These are phyloP conservation scores for Gila orcuttii DNA, from an alignment of 2,113 vertebrate species.

Conservation along the genomic window DNA sequence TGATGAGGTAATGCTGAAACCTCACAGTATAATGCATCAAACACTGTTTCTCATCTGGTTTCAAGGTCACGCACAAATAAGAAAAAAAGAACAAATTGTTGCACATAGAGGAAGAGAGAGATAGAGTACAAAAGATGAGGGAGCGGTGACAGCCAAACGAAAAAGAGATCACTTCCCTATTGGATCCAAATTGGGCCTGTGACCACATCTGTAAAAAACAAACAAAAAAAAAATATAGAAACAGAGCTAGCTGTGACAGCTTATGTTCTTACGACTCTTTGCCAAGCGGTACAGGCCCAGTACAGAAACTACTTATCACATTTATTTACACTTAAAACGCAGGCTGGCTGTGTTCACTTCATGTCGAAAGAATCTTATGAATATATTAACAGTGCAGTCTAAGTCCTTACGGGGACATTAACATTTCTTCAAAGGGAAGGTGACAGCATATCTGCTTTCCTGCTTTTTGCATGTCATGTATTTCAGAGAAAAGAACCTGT, in stretches of 20 bases:
- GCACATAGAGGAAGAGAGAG: slow-evolving; percentile 37
- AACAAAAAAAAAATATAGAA: slow-evolving; percentile 30
- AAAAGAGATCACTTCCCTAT: slow-evolving; percentile 65
- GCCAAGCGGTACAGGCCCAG: slow-evolving; percentile 47
- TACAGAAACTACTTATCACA: slow-evolving; percentile 50
- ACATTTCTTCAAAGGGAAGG: slow-evolving; percentile 7
- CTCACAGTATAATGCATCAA: slow-evolving; percentile 33
- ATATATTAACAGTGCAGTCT: neutral
- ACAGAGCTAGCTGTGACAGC: slow-evolving; percentile 53
- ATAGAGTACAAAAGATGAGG: slow-evolving; percentile 41
- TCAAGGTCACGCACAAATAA: slow-evolving; percentile 42
- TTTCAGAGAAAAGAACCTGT: slow-evolving; percentile 7
- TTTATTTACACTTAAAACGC: slow-evolving; percentile 9
- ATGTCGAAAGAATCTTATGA: slow-evolving; percentile 16
- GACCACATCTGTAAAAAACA: slow-evolving; percentile 62
- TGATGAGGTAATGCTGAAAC: slow-evolving; percentile 21
- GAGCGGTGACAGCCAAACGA: slow-evolving; percentile 57
- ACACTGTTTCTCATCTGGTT: slow-evolving; percentile 15
- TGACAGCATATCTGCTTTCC: slow-evolving; percentile 9
- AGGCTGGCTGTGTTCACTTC: slow-evolving; percentile 49
- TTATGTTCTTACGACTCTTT: slow-evolving; percentile 56
- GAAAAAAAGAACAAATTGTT: slow-evolving; percentile 40
- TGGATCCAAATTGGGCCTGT: slow-evolving; percentile 64
- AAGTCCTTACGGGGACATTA: slow-evolving; percentile 2
- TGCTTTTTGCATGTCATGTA: neutral